Base-by-base conservation (phyloP, 2,888 invertebrate genomes). In the Steinernema hermaphroditum region DNA sequence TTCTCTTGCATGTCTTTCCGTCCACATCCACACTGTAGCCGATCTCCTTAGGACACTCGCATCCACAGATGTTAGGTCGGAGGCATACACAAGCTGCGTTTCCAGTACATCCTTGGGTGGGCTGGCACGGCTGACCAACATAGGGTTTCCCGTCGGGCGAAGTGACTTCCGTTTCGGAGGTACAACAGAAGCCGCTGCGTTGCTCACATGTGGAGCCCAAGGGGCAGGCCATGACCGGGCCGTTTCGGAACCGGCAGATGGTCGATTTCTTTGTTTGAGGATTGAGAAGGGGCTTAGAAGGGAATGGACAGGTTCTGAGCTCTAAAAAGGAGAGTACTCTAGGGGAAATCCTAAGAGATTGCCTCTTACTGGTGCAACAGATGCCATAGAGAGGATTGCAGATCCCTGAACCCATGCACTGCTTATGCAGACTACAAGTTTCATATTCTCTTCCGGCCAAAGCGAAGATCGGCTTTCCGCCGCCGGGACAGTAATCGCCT, bases 311-410 rank as follows among this genome's bases (percentile, higher is more conserved):
- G 0, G 82, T 82, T 34, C 82, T 77, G 0, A 84, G 75, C 50
- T 84, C 83, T 83, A 70, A 71, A 81, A 70, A 68, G 4, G 14
- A 19, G n/a, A 34, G 19, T 72, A 22, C 12, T 54, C 2, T 29
- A 34, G 43, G 43, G 43, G 43, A 9, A 44, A 43, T 70, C n/a
- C n/a, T n/a, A n/a, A n/a, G n/a, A n/a, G n/a, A n/a, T n/a, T n/a
- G n/a, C n/a, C n/a, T n/a, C 78, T 71, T 27, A 83, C 83, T 84
- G 22, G 82, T 79, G 76, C 85, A 84, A 70, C 85, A 84, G 37
- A 85, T 74, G 34, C 85, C 85, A 46, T 77, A 78, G 12, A 78
- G 70, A 12, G 85, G 85, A 73, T 84, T 84, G 73, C 85, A 84
- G 27, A 85, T 76, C 22, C 76, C 78, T 4, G 75, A 75, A 1